Evolutionary conservation across 2,888 invertebrate species (phyloP), one percentile per base, ranked within the genome.

Genomic region (Encarsia formosa): DNA sequence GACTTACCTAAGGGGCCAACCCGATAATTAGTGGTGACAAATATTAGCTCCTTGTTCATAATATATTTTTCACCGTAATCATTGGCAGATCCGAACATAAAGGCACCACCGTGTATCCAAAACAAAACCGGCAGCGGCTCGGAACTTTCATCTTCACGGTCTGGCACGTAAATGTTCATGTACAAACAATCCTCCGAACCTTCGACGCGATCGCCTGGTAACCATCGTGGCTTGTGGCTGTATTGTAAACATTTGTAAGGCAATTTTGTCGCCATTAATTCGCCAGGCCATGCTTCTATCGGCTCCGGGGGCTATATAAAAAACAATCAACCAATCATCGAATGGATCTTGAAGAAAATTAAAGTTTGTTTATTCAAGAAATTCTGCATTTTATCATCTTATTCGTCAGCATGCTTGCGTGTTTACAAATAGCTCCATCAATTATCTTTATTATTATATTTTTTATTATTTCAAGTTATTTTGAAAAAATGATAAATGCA

Each of bases 231-330:
- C 1, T 51, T 13, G n/a, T 48, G 44, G 5, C 1, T 19, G 23
- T 50, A 54, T 9, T 50, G 50, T 18, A 46, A 5, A 6, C 54
- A 54, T 13, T 4, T 20, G 16, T 50, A 38, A 8, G 49, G 6
- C 34, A 38, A 5, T 15, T 50, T 50, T 19, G 49, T 54, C 8
- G 54, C 54, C 18, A 20, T 31, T 2, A 54, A 15, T 3, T 44
- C 44, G 2, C 46, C 46, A 13, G 35, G 49, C 68, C 70, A 71
- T 49, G 61, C 43, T 8, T 46, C 46, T 15, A 65, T 13, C 8
- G 57, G 59, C 41, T 61, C 60, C 4, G 70, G 67, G 42, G 69
- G 62, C 68, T 70, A 49, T 16, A 24, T 13, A 20, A 43, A 13
- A n/a, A n/a, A n/a, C n/a, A n/a, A n/a, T n/a, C n/a, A n/a, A n/a